phyloP scores from a whole-genome alignment of 2,797 vertebrate species.

The Muscicapa striata region DNA sequence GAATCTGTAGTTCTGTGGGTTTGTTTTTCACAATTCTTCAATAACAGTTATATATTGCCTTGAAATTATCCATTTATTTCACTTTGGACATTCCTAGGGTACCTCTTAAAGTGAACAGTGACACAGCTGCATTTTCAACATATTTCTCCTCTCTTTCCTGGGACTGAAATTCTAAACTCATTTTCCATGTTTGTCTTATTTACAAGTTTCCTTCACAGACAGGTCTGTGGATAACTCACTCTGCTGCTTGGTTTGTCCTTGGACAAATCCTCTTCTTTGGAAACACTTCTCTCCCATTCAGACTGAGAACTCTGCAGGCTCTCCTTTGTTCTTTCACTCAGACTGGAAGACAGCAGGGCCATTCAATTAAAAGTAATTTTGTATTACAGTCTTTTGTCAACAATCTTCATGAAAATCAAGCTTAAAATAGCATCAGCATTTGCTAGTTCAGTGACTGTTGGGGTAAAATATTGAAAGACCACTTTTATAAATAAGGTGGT shows the following conservation, averaged over 20 bases:
- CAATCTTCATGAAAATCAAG: constrained; percentile 18
- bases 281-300: not conserved
- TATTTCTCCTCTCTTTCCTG: not conserved
- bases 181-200: not conserved
- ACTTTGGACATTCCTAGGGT: not conserved
- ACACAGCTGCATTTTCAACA: not conserved
- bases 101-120: not conserved
- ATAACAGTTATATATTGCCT: not conserved
- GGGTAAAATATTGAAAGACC: not conserved
- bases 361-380: constrained; percentile 1
- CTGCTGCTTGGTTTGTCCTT: not conserved
- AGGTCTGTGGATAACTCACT: not conserved
- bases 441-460: not conserved
- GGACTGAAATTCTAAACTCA: not conserved
- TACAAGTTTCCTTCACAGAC: not conserved
- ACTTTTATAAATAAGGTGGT: not conserved
- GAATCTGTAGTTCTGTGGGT: not conserved
- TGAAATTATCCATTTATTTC: not conserved
- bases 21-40: not conserved
- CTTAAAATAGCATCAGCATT: not conserved
- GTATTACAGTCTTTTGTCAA: not conserved
- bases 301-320: not conserved
- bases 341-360: not conserved
- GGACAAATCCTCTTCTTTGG: not conserved
- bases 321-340: not conserved